phyloP scores from a whole-genome alignment of 2,797 vertebrate species.

The Pseudotriccus pelzelni region DNA sequence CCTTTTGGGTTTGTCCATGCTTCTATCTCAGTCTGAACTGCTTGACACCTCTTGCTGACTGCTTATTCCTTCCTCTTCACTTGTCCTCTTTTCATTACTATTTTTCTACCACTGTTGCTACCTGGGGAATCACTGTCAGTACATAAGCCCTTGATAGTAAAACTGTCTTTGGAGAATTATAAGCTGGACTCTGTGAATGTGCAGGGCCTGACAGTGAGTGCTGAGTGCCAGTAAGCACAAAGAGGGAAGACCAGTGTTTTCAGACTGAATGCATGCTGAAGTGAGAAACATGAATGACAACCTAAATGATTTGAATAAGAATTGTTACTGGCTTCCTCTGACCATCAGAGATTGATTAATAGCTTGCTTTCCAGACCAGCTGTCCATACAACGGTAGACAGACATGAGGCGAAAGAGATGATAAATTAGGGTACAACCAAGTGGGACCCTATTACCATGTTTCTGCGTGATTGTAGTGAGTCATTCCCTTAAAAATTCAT shows the following conservation, averaged over 20 bases:
- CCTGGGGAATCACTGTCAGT: background rate
- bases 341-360: slow-evolving; percentile 59
- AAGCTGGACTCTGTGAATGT: background rate
- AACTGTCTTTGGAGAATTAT: background rate
- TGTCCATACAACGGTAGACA: background rate
- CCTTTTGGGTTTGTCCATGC: background rate
- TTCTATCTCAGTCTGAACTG: background rate
- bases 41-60: background rate
- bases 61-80: background rate
- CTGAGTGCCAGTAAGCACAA: background rate
- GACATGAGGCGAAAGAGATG: slow-evolving; percentile 11
- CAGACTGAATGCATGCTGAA: slow-evolving; percentile 27
- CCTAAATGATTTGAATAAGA: slow-evolving; percentile 38
- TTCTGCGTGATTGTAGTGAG: slow-evolving; percentile 51
- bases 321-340: slow-evolving; percentile 29
- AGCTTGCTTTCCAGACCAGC: slow-evolving; percentile 31
- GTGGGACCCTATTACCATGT: slow-evolving; percentile 24
- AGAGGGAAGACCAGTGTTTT: background rate
- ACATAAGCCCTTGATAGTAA: background rate
- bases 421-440: slow-evolving; percentile 55
- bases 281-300: slow-evolving; percentile 23
- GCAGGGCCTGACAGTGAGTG: background rate
- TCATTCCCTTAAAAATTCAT: slow-evolving; percentile 53
- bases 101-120: background rate
- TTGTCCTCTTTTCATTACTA: background rate